Percentiles rank a stretch among this genome's conserved stretches.
phyloP scores from a whole-genome alignment of 2,113 vertebrate genomes.

The Hemiprocne comata region DNA sequence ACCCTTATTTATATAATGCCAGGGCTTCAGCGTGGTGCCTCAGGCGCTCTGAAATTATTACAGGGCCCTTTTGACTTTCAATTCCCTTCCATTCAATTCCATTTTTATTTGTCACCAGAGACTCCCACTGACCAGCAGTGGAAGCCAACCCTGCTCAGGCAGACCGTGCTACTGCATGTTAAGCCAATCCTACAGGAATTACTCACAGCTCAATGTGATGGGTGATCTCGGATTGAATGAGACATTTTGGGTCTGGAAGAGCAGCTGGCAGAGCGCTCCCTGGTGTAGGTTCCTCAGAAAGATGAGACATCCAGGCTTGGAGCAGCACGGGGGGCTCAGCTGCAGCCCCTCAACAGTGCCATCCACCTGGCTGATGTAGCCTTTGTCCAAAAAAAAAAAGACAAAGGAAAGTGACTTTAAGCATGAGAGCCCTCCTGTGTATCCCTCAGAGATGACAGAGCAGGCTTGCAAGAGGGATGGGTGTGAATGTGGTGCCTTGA shows the following conservation, averaged over 20 bases:
- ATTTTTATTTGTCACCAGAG: slow-evolving; percentile 49
- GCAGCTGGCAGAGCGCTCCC: rapidly evolving
- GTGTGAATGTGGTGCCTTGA: rapidly evolving
- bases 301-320: background rate
- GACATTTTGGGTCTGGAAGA: background rate
- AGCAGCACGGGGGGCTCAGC: background rate
- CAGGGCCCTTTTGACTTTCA: slow-evolving; percentile 73
- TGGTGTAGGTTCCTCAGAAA: background rate
- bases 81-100: slow-evolving; percentile 70
- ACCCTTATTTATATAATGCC: slow-evolving; percentile 75
- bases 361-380: rapidly evolving
- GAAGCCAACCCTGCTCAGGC: background rate
- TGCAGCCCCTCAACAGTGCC: rapidly evolving
- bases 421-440: background rate
- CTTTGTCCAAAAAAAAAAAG: background rate
- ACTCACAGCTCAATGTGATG: background rate
- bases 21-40: slow-evolving; percentile 17
- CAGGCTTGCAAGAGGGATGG: background rate
- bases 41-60: slow-evolving; percentile 70
- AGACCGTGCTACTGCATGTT: background rate
- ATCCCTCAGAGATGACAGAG: background rate
- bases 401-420: background rate
- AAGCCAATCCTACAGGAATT: background rate
- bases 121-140: background rate
- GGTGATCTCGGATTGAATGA: rapidly evolving